Base-by-base conservation (phyloP, 1,140 invertebrate species). In the Arctopsyche grandis region DNA sequence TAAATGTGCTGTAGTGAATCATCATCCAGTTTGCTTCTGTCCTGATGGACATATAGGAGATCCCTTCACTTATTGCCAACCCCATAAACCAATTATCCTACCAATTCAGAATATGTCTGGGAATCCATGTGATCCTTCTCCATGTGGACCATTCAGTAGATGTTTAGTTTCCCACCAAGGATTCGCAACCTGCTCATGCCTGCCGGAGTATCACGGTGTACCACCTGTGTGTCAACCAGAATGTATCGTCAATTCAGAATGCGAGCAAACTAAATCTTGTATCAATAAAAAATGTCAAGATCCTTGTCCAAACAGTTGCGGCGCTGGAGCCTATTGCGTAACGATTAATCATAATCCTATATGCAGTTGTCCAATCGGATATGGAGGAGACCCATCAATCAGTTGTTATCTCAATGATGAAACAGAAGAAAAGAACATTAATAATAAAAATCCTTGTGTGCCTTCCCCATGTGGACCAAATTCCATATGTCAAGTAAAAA, bases 401-500 rank as follows among this genome's bases (percentile, higher is more conserved):
- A 91, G 90, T 58, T 97, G 96, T 83, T 89, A 89, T 69, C 85
- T 85, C 52, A 87, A 89, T 24, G 85, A 88, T 43, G 85, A 83
- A 83, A n/a, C n/a, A n/a, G 84, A 86, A 75, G 85, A 87, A 52
- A 84, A 84, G 81, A 86, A 86, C 52, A 26, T 12, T 60, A 85
- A 87, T 56, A 85, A 87, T 12, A 84, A 88, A 82, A 91, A 94
- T 86, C 93, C 94, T 22, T 97, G 95, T 84, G 85, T 90, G 56
- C 93, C 94, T 44, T 94, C 93, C 60, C 94, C 94, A 12, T 97
- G 95, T 87, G 95, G 95, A 71, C 92, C 94, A 12, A 95, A 96
- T 87, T 96, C 95, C 0, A 90, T 95, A 43, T 97, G 95, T 85
- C 93, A 94, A 89, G 90, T 95, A 52, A 93, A 92, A 86, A 91